Evolutionary conservation across 2,888 invertebrate genomes (phyloP).

Genomic region (Protodeltote pygarga): DNA sequence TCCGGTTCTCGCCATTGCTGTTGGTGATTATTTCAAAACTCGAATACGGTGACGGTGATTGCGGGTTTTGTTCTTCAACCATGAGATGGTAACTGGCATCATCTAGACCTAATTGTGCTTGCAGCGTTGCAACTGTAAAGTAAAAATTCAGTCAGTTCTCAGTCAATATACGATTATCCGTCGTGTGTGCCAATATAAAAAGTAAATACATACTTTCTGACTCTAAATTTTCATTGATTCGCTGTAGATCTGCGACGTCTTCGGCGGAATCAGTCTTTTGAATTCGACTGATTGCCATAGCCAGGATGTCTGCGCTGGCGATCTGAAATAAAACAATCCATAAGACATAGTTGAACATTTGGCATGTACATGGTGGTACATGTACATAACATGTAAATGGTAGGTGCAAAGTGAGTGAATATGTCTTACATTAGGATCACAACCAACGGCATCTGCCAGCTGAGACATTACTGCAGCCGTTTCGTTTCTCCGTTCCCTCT

Average conservation of each 20-base stretch:
- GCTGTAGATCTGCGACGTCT: slow-evolving; percentile 46
- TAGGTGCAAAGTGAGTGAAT: too few relatives aligned
- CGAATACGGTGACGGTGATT: neutral
- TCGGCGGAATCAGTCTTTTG: slow-evolving; percentile 43
- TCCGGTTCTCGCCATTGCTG: neutral
- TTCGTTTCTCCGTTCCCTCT: slow-evolving; percentile 61
- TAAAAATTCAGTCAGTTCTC: neutral
- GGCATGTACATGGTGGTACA: too few relatives aligned
- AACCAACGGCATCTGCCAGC: slow-evolving; percentile 55
- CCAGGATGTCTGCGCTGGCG: slow-evolving; percentile 49
- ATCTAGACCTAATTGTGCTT: slow-evolving; percentile 23
- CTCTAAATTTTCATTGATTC: slow-evolving; percentile 52
- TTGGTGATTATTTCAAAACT: neutral
- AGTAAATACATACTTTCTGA: too few relatives aligned
- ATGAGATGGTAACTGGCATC: slow-evolving; percentile 12
- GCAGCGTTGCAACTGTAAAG: slow-evolving; percentile 40
- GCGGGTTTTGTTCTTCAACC: slow-evolving; percentile 5
- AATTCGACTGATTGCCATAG: slow-evolving; percentile 54
- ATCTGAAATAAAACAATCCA: too few relatives aligned
- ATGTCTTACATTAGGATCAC: slow-evolving; percentile 53
- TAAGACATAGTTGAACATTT: neutral
- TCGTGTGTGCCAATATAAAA: too few relatives aligned
- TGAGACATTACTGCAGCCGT: slow-evolving; percentile 55
- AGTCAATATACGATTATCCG: too few relatives aligned
- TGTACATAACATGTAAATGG: too few relatives aligned